Conservation (phyloP, 2,113 vertebrate genomes). For the Ariopsis seemanni region DNA sequence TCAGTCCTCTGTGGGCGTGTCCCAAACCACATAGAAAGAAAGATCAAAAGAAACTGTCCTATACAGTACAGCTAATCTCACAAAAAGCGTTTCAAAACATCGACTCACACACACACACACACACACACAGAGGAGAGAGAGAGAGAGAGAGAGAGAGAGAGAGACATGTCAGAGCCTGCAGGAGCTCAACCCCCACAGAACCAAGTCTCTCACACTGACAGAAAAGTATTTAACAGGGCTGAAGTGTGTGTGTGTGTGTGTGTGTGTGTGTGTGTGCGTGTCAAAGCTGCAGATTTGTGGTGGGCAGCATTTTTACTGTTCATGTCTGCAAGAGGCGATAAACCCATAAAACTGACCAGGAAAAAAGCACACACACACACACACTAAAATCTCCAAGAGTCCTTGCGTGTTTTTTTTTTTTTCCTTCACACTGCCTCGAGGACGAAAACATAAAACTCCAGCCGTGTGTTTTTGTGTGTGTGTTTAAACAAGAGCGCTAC, state of each 20-base stretch:
- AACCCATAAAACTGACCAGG: conserved; percentile 50
- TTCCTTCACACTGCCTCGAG: neutral
- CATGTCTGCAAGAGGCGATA: conserved; percentile 57
- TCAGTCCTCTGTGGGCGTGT: neutral
- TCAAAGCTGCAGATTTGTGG: conserved; percentile 47
- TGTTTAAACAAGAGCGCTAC: neutral
- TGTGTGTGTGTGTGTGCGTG: conserved; percentile 30
- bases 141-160: neutral
- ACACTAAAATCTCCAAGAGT: neutral
- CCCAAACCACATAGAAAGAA: neutral
- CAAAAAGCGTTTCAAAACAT: neutral
- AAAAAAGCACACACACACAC: conserved; percentile 38
- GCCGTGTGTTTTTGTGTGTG: neutral
- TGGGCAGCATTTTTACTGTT: conserved; percentile 53
- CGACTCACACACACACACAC: conserved; percentile 6
- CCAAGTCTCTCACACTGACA: conserved; percentile 14
- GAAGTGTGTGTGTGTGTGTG: conserved; percentile 15
- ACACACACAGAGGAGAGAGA: neutral
- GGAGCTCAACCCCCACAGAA: conserved; percentile 25
- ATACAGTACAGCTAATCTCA: neutral
- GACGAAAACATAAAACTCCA: neutral
- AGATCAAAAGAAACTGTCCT: neutral
- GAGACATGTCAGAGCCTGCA: neutral
- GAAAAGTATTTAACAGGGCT: conserved; percentile 19
- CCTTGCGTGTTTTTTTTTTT: neutral